phyloP scores from a whole-genome alignment of 2,888 invertebrate species.

The Agrochola lota region DNA sequence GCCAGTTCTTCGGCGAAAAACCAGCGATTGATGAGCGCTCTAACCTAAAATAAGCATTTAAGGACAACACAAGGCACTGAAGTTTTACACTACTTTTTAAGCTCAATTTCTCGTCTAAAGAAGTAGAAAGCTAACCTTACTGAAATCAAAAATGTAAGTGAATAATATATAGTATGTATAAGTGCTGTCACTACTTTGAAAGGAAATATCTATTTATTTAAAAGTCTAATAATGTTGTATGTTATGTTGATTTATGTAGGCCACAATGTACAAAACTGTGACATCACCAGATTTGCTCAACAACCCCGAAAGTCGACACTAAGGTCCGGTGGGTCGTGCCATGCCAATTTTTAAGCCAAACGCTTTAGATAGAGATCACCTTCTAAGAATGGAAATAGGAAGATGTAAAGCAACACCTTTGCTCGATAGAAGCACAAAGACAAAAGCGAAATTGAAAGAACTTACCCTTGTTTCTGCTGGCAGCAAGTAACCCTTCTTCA shows the following conservation, averaged over 20 bases:
- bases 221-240: constrained; percentile 66
- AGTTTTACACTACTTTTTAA: constrained; percentile 61
- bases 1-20: constrained; percentile 78
- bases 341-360: constrained; percentile 89
- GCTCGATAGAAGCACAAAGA: constrained; percentile 86
- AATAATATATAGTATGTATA: constrained; percentile 69
- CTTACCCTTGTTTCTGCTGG: constrained; percentile 98
- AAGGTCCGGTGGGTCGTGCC: constrained; percentile 85
- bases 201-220: constrained; percentile 59
- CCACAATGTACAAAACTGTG: constrained; percentile 80
- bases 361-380: constrained; percentile 86
- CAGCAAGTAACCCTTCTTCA: constrained; percentile 96
- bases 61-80: constrained; percentile 78
- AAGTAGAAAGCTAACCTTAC: constrained; percentile 71
- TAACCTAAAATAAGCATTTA: constrained; percentile 87
- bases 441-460: constrained; percentile 77
- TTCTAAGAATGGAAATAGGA: constrained; percentile 85
- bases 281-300: constrained; percentile 74
- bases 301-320: constrained; percentile 81
- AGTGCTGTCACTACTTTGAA: constrained; percentile 73
- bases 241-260: constrained; percentile 72
- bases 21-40: constrained; percentile 79
- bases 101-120: constrained; percentile 63
- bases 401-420: constrained; percentile 88
- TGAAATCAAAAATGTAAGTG: constrained; percentile 70